phyloP scores from a whole-genome alignment of 2,888 invertebrate species.

The Athetis lepigone region DNA sequence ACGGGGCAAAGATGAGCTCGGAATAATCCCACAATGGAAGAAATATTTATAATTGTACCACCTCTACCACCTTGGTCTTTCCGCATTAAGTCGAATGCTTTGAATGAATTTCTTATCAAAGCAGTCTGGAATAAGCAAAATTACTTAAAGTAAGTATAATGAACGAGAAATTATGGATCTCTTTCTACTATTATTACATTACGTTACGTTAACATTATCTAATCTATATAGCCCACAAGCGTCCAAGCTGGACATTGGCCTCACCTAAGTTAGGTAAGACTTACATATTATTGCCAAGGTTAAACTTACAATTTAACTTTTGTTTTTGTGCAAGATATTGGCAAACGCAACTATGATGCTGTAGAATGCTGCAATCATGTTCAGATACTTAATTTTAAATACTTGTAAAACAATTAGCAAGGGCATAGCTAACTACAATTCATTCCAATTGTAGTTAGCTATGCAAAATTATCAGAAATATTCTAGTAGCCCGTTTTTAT shows the following conservation, averaged over 20 bases:
- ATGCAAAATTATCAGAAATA: no score
- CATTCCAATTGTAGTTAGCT: no score
- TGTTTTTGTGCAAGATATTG: background rate
- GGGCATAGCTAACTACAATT: no score
- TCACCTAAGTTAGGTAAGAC: no score
- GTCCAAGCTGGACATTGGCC: no score
- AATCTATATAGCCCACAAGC: no score
- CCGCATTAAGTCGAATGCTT: slow-evolving; percentile 81
- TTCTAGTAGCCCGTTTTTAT: no score
- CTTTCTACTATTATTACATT: no score
- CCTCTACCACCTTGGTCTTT: slow-evolving; percentile 80
- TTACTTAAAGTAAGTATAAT: background rate
- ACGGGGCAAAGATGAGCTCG: slow-evolving; percentile 75
- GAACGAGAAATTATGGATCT: no score
- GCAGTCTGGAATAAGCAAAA: slow-evolving; percentile 76
- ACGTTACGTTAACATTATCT: no score
- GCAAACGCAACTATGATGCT: background rate
- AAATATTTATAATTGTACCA: slow-evolving; percentile 83
- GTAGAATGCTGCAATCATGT: background rate
- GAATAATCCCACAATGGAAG: slow-evolving; percentile 78
- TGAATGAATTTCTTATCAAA: slow-evolving; percentile 79
- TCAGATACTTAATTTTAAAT: background rate
- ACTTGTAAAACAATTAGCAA: no score
- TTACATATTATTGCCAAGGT: slow-evolving; percentile 1
- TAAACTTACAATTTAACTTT: background rate